Conservation (phyloP, 35 echinoderm and acorn worm genomes). For the Lytechinus variegatus region DNA sequence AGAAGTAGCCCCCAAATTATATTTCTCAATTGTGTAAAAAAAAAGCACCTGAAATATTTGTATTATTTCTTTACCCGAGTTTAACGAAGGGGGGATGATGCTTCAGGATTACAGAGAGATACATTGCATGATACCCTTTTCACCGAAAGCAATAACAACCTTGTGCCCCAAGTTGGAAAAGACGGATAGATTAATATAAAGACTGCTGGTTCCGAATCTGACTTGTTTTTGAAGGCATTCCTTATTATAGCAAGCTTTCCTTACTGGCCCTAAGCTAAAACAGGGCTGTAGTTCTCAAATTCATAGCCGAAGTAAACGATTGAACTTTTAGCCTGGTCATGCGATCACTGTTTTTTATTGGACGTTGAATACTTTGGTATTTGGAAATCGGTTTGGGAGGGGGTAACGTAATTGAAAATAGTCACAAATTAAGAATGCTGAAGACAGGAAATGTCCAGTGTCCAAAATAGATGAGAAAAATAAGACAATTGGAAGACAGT, state of each 20-base stretch:
- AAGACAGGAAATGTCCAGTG: neutral
- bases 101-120: neutral
- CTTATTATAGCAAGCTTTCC: neutral
- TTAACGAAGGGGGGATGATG: too few species aligned
- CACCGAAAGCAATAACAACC: neutral
- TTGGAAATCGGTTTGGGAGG: neutral
- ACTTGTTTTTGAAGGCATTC: neutral
- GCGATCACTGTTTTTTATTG: neutral
- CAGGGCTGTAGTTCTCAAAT: neutral
- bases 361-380: neutral
- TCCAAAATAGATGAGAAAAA: neutral
- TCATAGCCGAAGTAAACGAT: neutral
- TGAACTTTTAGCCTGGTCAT: neutral
- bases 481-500: neutral
- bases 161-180: neutral
- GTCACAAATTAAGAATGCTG: neutral
- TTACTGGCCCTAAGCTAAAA: neutral
- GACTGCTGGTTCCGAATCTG: neutral
- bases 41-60: too few species aligned
- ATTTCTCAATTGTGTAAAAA: too few species aligned
- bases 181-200: neutral
- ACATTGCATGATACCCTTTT: neutral
- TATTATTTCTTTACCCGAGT: too few species aligned
- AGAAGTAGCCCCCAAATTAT: too few species aligned
- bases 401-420: neutral